Evolutionary conservation across 1,140 invertebrate species (phyloP).

Genomic region (Aphelenchoides besseyi): DNA sequence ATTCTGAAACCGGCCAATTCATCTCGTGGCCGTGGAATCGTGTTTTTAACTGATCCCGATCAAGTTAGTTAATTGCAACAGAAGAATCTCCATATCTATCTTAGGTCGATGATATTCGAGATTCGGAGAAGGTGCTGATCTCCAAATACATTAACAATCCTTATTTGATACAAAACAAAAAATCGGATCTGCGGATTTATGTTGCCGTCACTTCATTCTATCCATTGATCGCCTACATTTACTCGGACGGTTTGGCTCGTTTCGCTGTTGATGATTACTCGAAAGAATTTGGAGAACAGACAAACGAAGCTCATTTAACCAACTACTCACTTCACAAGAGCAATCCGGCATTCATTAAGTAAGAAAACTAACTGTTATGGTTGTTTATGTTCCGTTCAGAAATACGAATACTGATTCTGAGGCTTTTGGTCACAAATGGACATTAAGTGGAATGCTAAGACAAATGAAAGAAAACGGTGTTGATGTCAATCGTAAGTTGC

Average conservation of each 20-base stretch:
- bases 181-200: slow-evolving; percentile 90
- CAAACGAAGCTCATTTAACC: slow-evolving; percentile 73
- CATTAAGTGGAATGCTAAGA: slow-evolving; percentile 65
- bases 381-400: slow-evolving; percentile 30
- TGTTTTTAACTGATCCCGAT: slow-evolving; percentile 32
- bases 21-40: slow-evolving; percentile 55
- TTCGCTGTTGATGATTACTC: slow-evolving; percentile 76
- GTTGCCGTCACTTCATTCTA: slow-evolving; percentile 91
- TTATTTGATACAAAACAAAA: slow-evolving; percentile 85
- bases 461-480: slow-evolving; percentile 64
- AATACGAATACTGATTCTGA: slow-evolving; percentile 41
- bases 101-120: slow-evolving; percentile 49
- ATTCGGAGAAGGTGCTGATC: slow-evolving; percentile 41
- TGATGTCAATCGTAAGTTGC: slow-evolving; percentile 65
- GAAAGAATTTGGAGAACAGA: slow-evolving; percentile 22
- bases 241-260: slow-evolving; percentile 86
- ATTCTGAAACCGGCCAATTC: slow-evolving; percentile 57
- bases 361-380: slow-evolving; percentile 10
- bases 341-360: slow-evolving; percentile 47
- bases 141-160: slow-evolving; percentile 85
- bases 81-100: slow-evolving; percentile 24
- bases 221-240: slow-evolving; percentile 81
- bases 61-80: slow-evolving; percentile 26
- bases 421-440: slow-evolving; percentile 65
- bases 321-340: slow-evolving; percentile 93